phyloP scores from a whole-genome alignment of 2,888 invertebrate genomes.

The Meiosimyza platycephala region DNA sequence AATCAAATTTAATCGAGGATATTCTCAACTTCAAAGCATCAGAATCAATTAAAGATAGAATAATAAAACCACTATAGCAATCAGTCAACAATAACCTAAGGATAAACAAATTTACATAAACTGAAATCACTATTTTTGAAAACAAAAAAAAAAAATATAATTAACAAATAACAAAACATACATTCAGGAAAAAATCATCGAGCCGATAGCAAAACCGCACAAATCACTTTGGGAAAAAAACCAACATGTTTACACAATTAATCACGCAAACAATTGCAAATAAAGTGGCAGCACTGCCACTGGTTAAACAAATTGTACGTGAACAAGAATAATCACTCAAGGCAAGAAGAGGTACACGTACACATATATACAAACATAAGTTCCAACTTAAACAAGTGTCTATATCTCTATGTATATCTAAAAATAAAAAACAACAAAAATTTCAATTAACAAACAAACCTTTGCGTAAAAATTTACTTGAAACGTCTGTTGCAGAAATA shows the following conservation, averaged over 20 bases:
- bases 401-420: too few species aligned
- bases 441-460: neutral
- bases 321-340: slow-evolving; percentile 6
- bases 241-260: slow-evolving; percentile 9
- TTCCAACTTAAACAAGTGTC: neutral
- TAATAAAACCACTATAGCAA: too few species aligned
- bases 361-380: too few species aligned
- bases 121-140: too few species aligned
- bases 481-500: neutral
- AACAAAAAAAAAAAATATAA: too few species aligned
- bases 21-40: too few species aligned
- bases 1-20: too few species aligned
- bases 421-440: neutral
- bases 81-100: too few species aligned
- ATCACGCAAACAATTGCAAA: slow-evolving; percentile 14
- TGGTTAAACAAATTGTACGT: slow-evolving; percentile 10
- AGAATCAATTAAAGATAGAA: too few species aligned
- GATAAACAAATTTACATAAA: too few species aligned
- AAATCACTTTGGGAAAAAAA: too few species aligned
- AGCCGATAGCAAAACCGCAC: too few species aligned
- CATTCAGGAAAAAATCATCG: neutral
- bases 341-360: neutral
- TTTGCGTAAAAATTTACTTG: neutral
- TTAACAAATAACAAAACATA: neutral
- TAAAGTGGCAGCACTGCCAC: slow-evolving; percentile 24